These are phyloP conservation scores for Amazona vittata DNA, from an alignment of 2,113 vertebrate genomes.

Conservation along the genomic window DNA sequence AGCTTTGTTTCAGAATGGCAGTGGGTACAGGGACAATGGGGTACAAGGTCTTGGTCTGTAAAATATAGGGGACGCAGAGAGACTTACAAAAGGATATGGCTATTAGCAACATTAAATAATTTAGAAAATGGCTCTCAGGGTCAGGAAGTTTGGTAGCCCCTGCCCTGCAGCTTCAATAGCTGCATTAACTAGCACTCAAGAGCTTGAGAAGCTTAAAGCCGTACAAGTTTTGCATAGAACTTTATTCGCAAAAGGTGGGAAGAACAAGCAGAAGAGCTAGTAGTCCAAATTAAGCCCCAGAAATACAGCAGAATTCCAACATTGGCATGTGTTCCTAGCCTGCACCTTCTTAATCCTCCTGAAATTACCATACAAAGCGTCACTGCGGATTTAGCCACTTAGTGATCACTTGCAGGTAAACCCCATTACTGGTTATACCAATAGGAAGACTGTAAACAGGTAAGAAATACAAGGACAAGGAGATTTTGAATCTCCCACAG, in stretches of 20 bases:
- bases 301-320: not conserved
- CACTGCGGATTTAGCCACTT: not conserved
- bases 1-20: not conserved
- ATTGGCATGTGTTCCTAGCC: not conserved
- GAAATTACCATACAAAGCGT: not conserved
- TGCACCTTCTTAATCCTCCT: not conserved
- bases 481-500: not conserved
- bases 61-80: not conserved
- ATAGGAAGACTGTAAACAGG: not conserved
- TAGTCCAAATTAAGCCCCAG: not conserved
- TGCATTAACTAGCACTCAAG: not conserved
- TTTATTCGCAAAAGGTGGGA: not conserved
- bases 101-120: not conserved
- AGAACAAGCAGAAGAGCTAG: not conserved
- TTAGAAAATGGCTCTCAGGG: not conserved
- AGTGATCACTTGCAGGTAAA: not conserved
- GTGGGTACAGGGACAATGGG: not conserved
- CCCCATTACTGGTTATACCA: not conserved
- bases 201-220: not conserved
- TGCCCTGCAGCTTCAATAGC: not conserved
- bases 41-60: not conserved
- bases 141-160: not conserved
- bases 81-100: not conserved
- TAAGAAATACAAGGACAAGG: not conserved
- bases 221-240: not conserved